Conservation (phyloP, 2,888 invertebrate species). For the Lasioglossum lativentre region DNA sequence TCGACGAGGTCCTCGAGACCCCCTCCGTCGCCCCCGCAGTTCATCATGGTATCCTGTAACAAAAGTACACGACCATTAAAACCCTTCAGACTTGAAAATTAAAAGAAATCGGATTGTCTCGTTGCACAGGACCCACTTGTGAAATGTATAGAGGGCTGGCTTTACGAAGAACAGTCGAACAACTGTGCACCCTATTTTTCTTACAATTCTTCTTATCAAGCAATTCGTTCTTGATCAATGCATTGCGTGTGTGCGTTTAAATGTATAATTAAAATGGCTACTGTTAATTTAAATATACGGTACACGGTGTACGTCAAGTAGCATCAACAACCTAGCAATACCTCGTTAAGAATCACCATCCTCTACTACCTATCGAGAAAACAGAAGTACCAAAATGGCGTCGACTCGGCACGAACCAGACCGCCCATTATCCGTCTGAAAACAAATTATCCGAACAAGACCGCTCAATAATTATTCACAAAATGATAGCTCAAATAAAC, state of each 20-base stretch:
- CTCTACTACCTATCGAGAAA: not conserved
- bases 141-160: not conserved
- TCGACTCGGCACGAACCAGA: not conserved
- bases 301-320: too few relatives aligned
- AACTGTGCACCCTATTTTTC: not conserved
- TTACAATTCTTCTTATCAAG: not conserved
- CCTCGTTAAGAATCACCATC: too few relatives aligned
- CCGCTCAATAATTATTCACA: not conserved
- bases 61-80: not conserved
- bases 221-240: not conserved
- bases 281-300: not conserved
- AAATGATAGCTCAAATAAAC: not conserved
- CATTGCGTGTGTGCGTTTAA: not conserved
- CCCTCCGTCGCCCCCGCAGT: constrained; percentile 77
- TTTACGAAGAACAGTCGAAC: not conserved
- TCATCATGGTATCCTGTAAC: constrained; percentile 81
- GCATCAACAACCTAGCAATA: too few relatives aligned
- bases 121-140: not conserved
- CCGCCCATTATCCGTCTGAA: not conserved
- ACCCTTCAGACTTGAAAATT: not conserved
- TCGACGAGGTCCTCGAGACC: constrained; percentile 76
- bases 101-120: not conserved
- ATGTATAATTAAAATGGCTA: not conserved
- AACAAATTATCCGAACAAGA: not conserved
- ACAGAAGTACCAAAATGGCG: not conserved